Conservation (phyloP, 2,888 invertebrate genomes). For the Melinaea menophilus region DNA sequence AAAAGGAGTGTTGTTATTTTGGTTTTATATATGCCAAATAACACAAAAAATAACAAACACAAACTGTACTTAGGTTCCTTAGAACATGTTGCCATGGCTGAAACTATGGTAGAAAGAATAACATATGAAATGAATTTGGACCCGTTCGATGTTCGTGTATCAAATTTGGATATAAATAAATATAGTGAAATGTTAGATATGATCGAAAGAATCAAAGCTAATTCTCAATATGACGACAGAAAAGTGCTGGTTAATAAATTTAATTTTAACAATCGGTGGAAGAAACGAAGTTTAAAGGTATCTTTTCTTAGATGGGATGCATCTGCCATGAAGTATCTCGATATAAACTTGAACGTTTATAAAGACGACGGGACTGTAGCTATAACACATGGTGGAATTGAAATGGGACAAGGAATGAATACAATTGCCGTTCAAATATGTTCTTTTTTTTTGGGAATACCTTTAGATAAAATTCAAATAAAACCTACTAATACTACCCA, state of each 20-base stretch:
- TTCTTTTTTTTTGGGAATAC: constrained; percentile 82
- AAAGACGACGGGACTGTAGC: constrained; percentile 84
- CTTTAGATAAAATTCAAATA: constrained; percentile 80
- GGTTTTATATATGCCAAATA: too few species aligned
- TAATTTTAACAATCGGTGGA: constrained; percentile 86
- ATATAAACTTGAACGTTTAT: constrained; percentile 80
- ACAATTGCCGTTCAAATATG: constrained; percentile 82
- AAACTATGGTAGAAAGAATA: constrained; percentile 82
- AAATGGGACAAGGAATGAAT: constrained; percentile 89
- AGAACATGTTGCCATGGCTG: constrained; percentile 80
- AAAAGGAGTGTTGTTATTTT: too few species aligned
- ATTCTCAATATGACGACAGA: constrained; percentile 64
- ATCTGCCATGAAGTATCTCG: constrained; percentile 72
- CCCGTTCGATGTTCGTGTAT: constrained; percentile 71
- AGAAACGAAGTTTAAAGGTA: constrained; percentile 84
- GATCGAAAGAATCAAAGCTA: constrained; percentile 61
- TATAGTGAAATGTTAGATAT: constrained; percentile 61
- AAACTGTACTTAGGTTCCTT: constrained; percentile 67
- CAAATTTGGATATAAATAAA: constrained; percentile 57
- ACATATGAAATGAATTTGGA: constrained; percentile 75
- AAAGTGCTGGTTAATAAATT: constrained; percentile 70
- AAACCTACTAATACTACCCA: constrained; percentile 79
- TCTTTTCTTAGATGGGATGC: constrained; percentile 82
- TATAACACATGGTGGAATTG: constrained; percentile 84
- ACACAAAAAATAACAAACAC: too few species aligned